Percentiles rank a stretch among this genome's conserved stretches.
Conservation (phyloP, 2,113 vertebrate genomes). For the Varanus komodoensis region DNA sequence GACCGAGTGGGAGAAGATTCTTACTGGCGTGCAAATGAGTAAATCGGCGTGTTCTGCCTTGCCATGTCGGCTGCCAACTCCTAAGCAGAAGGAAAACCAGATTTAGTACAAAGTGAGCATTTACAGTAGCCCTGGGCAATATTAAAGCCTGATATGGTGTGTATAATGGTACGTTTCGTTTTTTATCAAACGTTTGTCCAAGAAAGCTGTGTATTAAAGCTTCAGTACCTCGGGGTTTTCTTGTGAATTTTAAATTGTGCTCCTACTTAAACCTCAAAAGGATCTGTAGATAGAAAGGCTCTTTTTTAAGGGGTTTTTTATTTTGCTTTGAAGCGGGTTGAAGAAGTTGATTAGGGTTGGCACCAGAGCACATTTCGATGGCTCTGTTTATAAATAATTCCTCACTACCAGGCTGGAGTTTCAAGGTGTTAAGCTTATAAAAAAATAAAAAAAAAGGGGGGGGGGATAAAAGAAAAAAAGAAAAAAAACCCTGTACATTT, state of each 20-base stretch:
- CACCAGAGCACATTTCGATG: constrained; percentile 82
- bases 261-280: constrained; percentile 88
- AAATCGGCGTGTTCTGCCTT: constrained; percentile 56
- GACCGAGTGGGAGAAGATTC: constrained; percentile 27
- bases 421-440: constrained; percentile 80
- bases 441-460: not conserved
- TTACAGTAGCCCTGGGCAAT: constrained; percentile 87
- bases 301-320: constrained; percentile 55
- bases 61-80: constrained; percentile 69
- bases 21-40: constrained; percentile 50
- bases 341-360: constrained; percentile 85
- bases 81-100: constrained; percentile 73
- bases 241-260: constrained; percentile 86
- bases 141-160: constrained; percentile 78
- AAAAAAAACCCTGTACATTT: constrained; percentile 61
- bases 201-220: constrained; percentile 86
- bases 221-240: constrained; percentile 84
- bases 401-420: constrained; percentile 79
- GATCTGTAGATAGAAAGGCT: constrained; percentile 80
- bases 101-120: constrained; percentile 86
- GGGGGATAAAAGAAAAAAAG: constrained; percentile 60
- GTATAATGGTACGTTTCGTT: constrained; percentile 80
- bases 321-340: constrained; percentile 85
- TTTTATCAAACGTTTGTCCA: constrained; percentile 87
- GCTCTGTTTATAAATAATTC: constrained; percentile 88